A percentile compares a stretch with the other conserved stretches of the same genome.
Conservation (phyloP, 2,797 vertebrate species). For the Discoglossus pictus region DNA sequence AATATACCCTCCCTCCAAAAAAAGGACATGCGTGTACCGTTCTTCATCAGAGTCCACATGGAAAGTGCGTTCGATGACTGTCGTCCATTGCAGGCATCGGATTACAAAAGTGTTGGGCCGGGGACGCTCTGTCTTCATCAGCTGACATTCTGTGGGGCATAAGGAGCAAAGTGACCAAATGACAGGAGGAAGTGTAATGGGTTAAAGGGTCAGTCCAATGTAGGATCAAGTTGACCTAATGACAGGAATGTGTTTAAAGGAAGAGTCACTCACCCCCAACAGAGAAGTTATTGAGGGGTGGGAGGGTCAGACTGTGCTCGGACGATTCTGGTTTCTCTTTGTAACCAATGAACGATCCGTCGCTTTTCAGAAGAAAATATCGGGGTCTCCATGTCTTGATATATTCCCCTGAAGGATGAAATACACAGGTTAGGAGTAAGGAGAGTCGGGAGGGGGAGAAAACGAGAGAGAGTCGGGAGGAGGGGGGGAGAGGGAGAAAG, state of each 20-base stretch:
- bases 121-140: conserved; percentile 93
- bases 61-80: conserved; percentile 92
- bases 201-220: too few relatives aligned
- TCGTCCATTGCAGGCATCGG: conserved; percentile 95
- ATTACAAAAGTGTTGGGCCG: conserved; percentile 93
- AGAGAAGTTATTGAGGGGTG: conserved; percentile 94
- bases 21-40: conserved; percentile 65
- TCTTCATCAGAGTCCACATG: conserved; percentile 89
- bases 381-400: conserved; percentile 95
- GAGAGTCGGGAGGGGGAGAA: too few relatives aligned
- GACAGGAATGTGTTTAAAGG: too few relatives aligned
- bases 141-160: conserved; percentile 82
- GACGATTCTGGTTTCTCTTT: conserved; percentile 88
- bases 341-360: conserved; percentile 94
- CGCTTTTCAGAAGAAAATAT: conserved; percentile 92
- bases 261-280: conserved; percentile 86
- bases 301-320: conserved; percentile 73
- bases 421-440: too few relatives aligned
- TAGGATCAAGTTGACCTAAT: neutral
- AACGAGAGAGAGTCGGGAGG: too few relatives aligned
- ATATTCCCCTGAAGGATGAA: conserved; percentile 79
- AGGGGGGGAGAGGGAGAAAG: conserved; percentile 20
- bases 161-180: neutral
- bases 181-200: neutral
- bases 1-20: neutral